Evolutionary conservation across 2,888 invertebrate genomes (phyloP), one percentile per base, ranked within the genome.

Genomic region (Caenorhabditis sp.): DNA sequence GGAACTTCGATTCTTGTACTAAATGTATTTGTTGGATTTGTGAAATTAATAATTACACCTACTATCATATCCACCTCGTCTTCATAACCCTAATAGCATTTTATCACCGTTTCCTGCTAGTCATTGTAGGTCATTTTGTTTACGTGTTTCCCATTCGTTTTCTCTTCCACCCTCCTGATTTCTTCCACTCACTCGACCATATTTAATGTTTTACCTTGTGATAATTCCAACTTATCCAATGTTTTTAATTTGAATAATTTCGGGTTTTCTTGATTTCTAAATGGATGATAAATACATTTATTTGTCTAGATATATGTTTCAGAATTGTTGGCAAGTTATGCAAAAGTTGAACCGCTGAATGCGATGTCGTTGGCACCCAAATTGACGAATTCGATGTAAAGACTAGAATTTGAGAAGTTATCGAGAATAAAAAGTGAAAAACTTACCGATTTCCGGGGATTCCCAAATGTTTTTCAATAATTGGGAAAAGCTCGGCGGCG

Each of bases 331-430:
- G 27, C 36, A 60, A 43, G 43, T 75, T 66, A 80, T 43, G 75
- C 77, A 43, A 81, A 81, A 14, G 83, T 83, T 10, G 69, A 49
- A 31, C 83, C 83, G 37, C 69, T 66, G 70, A 70, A 74, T 1
- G 82, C 76, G 6, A 83, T 71, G 50, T 79, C 77, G 49, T 68
- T 50, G 12, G 81, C 72, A 8, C 67, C 54, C 10, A 82, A 37
- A 27, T 81, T 79, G 64, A 82, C 63, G 64, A 83, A 81, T 53
- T 81, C 77, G 54, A 78, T 72, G 76, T 78, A 81, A 58, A 81
- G 43, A 24, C 80, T 80, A 64, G 23, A 78, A 66, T 10, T 31
- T 31, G 4, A 61, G 19, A n/a, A n/a, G 8, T 58, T 58, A 43
- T 43, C 12, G 26, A 14, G 27, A 26, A 24, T 5, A 10, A 31